Base-by-base conservation (phyloP, 2,113 vertebrate species). In the Hypanus sabinus region DNA sequence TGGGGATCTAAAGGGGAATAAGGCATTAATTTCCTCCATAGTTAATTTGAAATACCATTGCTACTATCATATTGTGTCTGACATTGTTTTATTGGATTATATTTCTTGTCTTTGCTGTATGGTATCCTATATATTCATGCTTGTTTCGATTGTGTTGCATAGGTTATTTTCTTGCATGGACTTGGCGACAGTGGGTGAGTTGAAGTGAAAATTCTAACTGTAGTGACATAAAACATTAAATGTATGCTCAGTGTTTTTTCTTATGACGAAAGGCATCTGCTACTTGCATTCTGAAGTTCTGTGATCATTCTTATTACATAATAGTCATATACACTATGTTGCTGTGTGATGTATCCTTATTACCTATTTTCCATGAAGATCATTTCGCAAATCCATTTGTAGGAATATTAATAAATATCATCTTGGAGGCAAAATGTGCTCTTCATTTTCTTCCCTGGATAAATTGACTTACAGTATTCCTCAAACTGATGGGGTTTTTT, bases 121-220 rank as follows among this genome's bases (percentile, higher is more conserved):
- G n/a, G 93, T 75, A 27, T 27, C 27, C 0, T 94, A 8, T 94
- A 24, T 76, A 18, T n/a, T 94, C 62, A 60, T 65, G 7, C 71
- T 60, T 33, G 27, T 46, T 94, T 65, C 18, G 12, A 14, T 94
- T 94, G 79, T 94, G 60, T 95, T 83, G 94, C 95, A 27, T 96
- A 99, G 99, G 98, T 99, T 94, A 99, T 99, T 96, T 99, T 99
- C 96, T 97, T 99, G 94, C 99, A 99, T 95, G 99, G 99, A 94
- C 97, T 99, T 87, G 99, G 99, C 96, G 99, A 99, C 96, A 96
- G 98, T 0, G 99, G 99, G 99, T 99, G 96, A 98, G 98, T 96
- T 55, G 33, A 16, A 24, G 33, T 94, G n/a, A 85, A 83, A 65
- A 71, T 71, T 38, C 60, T 71, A 71, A 92, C 27, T 71, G 33